These are phyloP conservation scores for Cuculus canorus DNA, from an alignment of 2,797 vertebrate species.

Conservation along the genomic window DNA sequence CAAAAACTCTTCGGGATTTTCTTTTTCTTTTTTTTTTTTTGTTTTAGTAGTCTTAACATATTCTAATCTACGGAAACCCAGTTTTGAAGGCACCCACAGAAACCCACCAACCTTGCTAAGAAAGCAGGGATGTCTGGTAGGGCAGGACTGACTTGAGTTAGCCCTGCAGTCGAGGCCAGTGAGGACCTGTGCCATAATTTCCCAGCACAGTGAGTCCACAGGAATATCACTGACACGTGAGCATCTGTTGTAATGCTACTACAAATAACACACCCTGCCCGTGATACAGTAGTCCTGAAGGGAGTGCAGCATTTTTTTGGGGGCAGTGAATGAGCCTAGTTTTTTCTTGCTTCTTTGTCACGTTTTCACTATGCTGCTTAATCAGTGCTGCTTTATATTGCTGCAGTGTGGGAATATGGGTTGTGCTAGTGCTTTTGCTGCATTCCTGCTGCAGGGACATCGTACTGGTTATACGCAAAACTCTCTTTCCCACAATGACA, in stretches of 20 bases:
- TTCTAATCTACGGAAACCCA: background rate
- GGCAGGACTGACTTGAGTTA: background rate
- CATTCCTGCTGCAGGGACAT: slow-evolving; percentile 32
- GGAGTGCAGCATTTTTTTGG: rapidly evolving
- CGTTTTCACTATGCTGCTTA: background rate
- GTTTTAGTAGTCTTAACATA: background rate
- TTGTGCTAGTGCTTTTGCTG: slow-evolving; percentile 29
- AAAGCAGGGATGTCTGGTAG: background rate
- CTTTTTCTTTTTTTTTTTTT: background rate
- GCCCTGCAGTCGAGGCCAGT: background rate
- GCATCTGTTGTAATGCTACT: background rate
- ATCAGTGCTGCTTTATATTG: background rate
- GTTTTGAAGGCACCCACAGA: background rate
- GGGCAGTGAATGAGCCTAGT: background rate
- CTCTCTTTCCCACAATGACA: background rate
- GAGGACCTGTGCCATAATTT: background rate
- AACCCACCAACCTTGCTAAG: background rate
- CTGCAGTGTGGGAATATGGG: background rate
- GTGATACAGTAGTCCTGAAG: rapidly evolving
- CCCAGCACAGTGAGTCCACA: background rate
- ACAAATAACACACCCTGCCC: background rate
- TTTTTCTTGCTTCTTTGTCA: background rate
- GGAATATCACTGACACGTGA: background rate
- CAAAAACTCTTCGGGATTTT: background rate
- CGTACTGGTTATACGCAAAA: rapidly evolving